Conservation (phyloP, 2,113 vertebrate species). For the Actenoides lindsayi region DNA sequence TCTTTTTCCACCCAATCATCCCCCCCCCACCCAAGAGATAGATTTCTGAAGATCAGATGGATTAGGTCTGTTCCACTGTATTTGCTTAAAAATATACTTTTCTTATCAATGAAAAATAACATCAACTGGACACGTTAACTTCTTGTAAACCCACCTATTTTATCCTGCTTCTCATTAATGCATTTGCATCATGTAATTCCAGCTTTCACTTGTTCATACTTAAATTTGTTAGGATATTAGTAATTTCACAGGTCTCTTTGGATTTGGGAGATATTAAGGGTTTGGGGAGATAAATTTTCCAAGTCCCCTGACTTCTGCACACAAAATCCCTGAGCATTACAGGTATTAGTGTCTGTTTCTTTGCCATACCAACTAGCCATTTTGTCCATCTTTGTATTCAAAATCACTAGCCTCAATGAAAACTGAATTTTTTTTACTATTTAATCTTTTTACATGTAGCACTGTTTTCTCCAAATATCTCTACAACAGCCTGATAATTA, state of each 20-base stretch:
- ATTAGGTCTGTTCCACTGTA: not conserved
- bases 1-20: not conserved
- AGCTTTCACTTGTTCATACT: not conserved
- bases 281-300: not conserved
- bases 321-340: not conserved
- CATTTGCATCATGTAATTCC: not conserved
- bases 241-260: not conserved
- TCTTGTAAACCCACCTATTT: not conserved
- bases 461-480: not conserved
- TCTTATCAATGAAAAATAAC: not conserved
- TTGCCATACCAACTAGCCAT: not conserved
- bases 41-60: not conserved
- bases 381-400: not conserved
- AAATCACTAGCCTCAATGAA: not conserved
- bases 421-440: not conserved
- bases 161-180: not conserved
- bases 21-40: accelerated
- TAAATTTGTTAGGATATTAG: not conserved
- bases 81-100: not conserved
- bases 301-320: not conserved
- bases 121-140: accelerated
- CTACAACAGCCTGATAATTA: not conserved
- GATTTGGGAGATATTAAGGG: not conserved
- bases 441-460: not conserved
- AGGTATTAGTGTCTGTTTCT: not conserved